Conservation (phyloP, 2,113 vertebrate genomes). For the Herpetotheres cachinnans region DNA sequence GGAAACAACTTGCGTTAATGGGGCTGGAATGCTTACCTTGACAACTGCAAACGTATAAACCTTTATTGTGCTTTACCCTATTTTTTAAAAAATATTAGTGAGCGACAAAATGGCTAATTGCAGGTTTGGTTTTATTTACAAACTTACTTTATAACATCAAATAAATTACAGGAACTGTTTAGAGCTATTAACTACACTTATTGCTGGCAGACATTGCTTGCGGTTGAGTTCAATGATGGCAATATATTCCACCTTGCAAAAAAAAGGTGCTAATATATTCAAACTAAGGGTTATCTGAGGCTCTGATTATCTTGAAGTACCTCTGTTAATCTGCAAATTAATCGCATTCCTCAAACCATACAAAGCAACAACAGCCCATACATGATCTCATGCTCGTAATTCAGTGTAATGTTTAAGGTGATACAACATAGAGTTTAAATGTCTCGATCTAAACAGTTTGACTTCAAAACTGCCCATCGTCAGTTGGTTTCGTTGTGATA, state of each 20-base stretch:
- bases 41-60: background rate
- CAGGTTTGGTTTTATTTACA: slow-evolving; percentile 31
- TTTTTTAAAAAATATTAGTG: background rate
- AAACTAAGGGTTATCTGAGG: slow-evolving; percentile 21
- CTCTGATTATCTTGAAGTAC: slow-evolving; percentile 53
- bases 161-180: background rate
- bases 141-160: slow-evolving; percentile 8
- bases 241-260: slow-evolving; percentile 28
- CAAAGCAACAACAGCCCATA: background rate
- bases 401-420: background rate
- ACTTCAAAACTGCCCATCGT: background rate
- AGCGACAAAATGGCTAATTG: slow-evolving; percentile 19
- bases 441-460: background rate
- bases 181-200: slow-evolving; percentile 46
- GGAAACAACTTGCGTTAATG: background rate
- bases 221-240: slow-evolving; percentile 29
- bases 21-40: background rate
- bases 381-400: background rate
- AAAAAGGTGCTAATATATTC: slow-evolving; percentile 40
- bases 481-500: background rate
- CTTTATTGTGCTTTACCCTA: background rate
- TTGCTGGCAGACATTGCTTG: slow-evolving; percentile 27
- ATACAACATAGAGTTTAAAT: background rate
- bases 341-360: slow-evolving; percentile 16
- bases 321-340: slow-evolving; percentile 42